phyloP scores from a whole-genome alignment of 2,888 invertebrate species.

The Dendrolimus pini region DNA sequence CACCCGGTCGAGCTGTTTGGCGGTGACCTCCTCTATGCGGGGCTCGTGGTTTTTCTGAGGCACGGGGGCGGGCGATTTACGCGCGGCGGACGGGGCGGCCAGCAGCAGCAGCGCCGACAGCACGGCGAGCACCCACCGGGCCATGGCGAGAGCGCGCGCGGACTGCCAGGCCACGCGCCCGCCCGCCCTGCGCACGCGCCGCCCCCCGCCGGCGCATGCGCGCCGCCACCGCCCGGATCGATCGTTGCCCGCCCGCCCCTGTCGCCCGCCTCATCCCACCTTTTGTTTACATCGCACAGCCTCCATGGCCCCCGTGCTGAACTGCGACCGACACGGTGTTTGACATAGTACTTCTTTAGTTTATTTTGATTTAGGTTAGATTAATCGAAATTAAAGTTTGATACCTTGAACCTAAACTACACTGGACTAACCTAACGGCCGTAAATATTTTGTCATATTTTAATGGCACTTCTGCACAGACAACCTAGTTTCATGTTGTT shows the following conservation, averaged over 20 bases:
- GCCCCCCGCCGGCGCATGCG: slow-evolving; percentile 31
- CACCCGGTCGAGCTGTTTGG: slow-evolving; percentile 93
- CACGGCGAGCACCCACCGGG: slow-evolving; percentile 66
- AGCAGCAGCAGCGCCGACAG: slow-evolving; percentile 73
- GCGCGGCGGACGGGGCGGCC: slow-evolving; percentile 66
- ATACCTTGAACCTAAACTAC: no score
- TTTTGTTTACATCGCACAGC: slow-evolving; percentile 38
- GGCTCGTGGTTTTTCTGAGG: slow-evolving; percentile 73
- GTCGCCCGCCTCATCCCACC: slow-evolving; percentile 12
- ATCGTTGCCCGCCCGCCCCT: slow-evolving; percentile 11
- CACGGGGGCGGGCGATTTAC: slow-evolving; percentile 55
- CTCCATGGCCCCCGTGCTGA: no score
- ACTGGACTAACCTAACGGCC: no score
- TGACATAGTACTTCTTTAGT: no score
- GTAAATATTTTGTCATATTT: no score
- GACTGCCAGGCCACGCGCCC: slow-evolving; percentile 47
- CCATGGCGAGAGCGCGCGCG: slow-evolving; percentile 73
- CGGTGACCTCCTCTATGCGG: slow-evolving; percentile 95
- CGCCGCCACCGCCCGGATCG: slow-evolving; percentile 8
- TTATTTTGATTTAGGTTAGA: no score
- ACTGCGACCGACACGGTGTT: no score
- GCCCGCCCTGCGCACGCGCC: slow-evolving; percentile 42
- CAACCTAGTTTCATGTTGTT: no score
- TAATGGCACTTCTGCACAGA: no score
- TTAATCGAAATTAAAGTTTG: no score